Evolutionary conservation across 2,888 invertebrate species (phyloP), one percentile per base, ranked within the genome.

Genomic region (Hanleya hanleyi): DNA sequence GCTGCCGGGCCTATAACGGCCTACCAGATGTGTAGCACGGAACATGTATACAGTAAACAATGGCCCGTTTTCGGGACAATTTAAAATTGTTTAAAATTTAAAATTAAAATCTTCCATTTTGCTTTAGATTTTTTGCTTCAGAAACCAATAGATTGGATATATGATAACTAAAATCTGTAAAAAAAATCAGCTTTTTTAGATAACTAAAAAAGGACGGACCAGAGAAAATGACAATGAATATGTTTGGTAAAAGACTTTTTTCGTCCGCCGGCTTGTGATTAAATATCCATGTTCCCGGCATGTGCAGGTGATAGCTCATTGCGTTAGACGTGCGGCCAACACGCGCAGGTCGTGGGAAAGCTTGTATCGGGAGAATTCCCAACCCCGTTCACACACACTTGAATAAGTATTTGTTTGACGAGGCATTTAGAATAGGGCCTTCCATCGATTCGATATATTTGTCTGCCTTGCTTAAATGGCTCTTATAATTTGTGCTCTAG

Each of bases 291-390:
- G 51, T 67, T 71, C 64, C 47, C 71, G 70, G 32, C 49, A 50
- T 33, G 18, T 4, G 47, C 72, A 70, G 73, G 72, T 73, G 73
- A 64, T 47, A 50, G 47, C 32, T 26, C 51, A 71, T 47, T 61
- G 57, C 41, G 70, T 38, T 26, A 22, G 67, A 61, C 81, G 78
- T 75, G 78, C 77, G 81, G 75, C 76, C 67, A 70, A 74, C 83
- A 82, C 81, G 83, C 78, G 82, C 75, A 67, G 78, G 76, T 78
- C 83, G 82, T 83, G 83, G 82, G 83, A 83, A 83, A 64, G 35
- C 57, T 29, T 32, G 65, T 47, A 38, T 61, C 33, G 29, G 29
- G 32, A 64, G 9, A 67, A 74, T 78, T 78, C 76, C 76, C 73
- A 57, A 57, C 57, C 57, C 26, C 2, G 57, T 29, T 32, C 4